Conservation (phyloP, 1,140 invertebrate genomes). For the Dinothrombium tinctorium region DNA sequence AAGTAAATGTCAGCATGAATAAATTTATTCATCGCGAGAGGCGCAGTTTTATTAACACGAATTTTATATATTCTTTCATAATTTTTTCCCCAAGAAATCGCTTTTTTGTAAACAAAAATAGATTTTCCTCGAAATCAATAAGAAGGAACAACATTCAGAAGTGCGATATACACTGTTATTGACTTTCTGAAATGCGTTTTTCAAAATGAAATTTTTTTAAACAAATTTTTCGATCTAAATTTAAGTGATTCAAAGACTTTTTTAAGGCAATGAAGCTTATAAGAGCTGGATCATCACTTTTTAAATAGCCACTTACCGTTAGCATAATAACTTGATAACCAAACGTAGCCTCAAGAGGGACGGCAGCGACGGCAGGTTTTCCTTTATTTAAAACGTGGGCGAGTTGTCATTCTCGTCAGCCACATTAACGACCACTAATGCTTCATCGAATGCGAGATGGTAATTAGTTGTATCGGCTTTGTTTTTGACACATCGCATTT, state of each 20-base stretch:
- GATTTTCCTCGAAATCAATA: background rate
- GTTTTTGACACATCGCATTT: too few relatives aligned
- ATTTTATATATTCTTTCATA: background rate
- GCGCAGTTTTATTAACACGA: background rate
- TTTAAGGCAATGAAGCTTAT: background rate
- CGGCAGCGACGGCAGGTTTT: slow-evolving; percentile 45
- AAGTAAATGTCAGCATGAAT: background rate
- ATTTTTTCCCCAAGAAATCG: background rate
- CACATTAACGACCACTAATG: slow-evolving; percentile 42
- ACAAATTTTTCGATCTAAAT: background rate
- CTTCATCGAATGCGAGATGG: slow-evolving; percentile 28
- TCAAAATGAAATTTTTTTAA: background rate
- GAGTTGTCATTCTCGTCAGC: slow-evolving; percentile 57
- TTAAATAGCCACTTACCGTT: slow-evolving; percentile 8
- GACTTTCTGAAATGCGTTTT: background rate
- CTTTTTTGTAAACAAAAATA: background rate
- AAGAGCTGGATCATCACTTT: background rate
- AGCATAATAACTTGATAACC: slow-evolving; percentile 44
- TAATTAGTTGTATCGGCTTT: slow-evolving; percentile 6
- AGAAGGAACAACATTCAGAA: background rate
- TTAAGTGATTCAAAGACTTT: background rate
- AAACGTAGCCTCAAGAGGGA: slow-evolving; percentile 46
- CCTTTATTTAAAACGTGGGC: slow-evolving; percentile 38
- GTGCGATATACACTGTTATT: background rate
- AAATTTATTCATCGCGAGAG: background rate